These are phyloP conservation scores for Ptilodon capucinus DNA, from an alignment of 2,888 invertebrate genomes.

Conservation along the genomic window DNA sequence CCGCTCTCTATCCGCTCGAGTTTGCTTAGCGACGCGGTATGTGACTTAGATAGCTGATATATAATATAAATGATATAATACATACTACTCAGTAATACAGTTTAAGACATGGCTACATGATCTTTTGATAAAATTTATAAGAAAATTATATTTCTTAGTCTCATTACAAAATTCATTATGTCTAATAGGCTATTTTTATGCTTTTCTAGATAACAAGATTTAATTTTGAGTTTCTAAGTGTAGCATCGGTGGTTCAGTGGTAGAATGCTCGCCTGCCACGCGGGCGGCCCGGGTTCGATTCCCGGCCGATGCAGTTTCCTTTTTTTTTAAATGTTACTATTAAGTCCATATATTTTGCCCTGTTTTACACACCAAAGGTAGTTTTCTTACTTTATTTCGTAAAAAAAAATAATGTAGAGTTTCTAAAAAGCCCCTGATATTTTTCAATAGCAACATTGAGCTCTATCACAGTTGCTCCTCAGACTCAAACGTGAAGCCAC, in stretches of 20 bases:
- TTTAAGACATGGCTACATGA: too few species aligned
- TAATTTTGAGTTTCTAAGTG: not conserved
- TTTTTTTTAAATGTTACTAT: not conserved
- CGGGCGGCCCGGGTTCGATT: constrained; percentile 81
- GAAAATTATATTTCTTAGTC: too few species aligned
- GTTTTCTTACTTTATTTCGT: too few species aligned
- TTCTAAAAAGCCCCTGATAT: not conserved
- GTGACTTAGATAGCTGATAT: not conserved
- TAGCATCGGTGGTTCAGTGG: constrained; percentile 83
- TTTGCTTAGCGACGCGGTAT: not conserved
- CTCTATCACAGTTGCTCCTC: not conserved
- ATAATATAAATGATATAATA: too few species aligned
- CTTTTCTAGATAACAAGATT: not conserved
- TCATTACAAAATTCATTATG: too few species aligned
- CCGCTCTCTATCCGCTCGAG: not conserved
- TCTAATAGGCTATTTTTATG: not conserved
- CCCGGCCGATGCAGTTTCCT: constrained; percentile 71
- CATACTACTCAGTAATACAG: too few species aligned
- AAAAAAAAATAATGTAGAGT: not conserved
- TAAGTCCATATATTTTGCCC: too few species aligned
- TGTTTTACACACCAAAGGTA: too few species aligned
- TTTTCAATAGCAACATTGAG: not conserved
- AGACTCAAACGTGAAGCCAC: not conserved
- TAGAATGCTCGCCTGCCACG: constrained; percentile 84
- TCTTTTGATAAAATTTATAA: too few species aligned